Evolutionary conservation across 2,797 vertebrate genomes (phyloP).

Genomic region (Margarornis squamiger): DNA sequence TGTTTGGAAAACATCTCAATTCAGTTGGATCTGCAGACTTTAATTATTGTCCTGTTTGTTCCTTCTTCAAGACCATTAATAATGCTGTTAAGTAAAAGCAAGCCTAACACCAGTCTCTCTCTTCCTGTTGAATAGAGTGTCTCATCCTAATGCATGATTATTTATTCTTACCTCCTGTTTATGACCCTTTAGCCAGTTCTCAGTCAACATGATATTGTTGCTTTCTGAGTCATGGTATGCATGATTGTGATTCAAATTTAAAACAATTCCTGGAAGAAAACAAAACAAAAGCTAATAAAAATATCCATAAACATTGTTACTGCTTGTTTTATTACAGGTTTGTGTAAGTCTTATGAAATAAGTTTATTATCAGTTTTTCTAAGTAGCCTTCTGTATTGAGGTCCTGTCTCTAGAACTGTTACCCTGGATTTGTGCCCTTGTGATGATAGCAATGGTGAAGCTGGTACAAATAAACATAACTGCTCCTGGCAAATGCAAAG

Average conservation of each 20-base stretch:
- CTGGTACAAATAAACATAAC: background rate
- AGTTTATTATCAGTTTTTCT: constrained; percentile 33
- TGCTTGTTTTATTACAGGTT: background rate
- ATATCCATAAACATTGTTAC: background rate
- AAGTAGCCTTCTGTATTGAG: background rate
- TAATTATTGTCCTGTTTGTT: constrained; percentile 36
- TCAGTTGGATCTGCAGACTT: background rate
- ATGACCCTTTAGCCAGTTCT: constrained; percentile 16
- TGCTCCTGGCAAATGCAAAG: background rate
- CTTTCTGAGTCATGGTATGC: background rate
- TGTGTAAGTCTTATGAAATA: background rate
- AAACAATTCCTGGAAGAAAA: constrained; percentile 25
- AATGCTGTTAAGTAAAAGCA: background rate
- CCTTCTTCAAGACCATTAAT: constrained; percentile 18
- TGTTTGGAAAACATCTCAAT: constrained; percentile 9
- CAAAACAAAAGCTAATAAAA: constrained; percentile 42
- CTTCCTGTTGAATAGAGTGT: background rate
- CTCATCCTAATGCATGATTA: background rate
- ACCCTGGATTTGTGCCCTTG: background rate
- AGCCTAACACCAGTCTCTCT: background rate
- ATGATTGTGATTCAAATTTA: constrained; percentile 24
- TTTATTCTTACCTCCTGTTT: constrained; percentile 40
- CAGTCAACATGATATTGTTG: background rate
- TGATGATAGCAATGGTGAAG: background rate
- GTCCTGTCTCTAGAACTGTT: background rate